Conservation (phyloP, 1,140 invertebrate genomes). For the Dreissena rostriformis region DNA sequence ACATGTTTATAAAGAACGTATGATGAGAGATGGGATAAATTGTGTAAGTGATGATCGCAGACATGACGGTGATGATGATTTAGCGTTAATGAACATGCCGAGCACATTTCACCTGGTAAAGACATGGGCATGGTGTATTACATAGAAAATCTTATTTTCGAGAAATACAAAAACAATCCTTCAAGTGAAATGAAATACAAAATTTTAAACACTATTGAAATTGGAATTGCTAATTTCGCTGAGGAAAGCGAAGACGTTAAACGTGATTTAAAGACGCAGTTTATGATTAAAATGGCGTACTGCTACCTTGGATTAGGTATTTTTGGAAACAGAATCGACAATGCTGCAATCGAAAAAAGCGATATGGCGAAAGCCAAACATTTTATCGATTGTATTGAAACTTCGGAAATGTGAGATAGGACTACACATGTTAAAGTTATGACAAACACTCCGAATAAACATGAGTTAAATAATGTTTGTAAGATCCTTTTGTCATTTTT, state of each 20-base stretch:
- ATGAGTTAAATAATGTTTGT: too few species aligned
- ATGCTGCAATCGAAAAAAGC: background rate
- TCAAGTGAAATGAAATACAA: conserved; percentile 11
- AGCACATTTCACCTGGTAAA: conserved; percentile 22
- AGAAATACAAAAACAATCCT: conserved; percentile 35
- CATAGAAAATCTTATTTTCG: conserved; percentile 38
- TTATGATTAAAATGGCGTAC: conserved; percentile 35
- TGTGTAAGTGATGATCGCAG: too few species aligned
- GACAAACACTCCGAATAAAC: too few species aligned
- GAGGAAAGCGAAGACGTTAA: conserved; percentile 22
- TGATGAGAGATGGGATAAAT: too few species aligned
- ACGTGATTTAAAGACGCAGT: conserved; percentile 31
- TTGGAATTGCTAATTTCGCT: conserved; percentile 33
- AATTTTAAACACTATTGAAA: conserved; percentile 27
- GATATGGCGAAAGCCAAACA: conserved; percentile 17
- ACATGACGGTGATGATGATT: conserved; percentile 32
- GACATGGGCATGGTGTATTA: conserved; percentile 51
- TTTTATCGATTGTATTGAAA: conserved; percentile 20
- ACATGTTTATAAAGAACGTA: too few species aligned
- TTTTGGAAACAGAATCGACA: conserved; percentile 29
- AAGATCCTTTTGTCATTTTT: too few species aligned
- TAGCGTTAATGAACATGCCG: conserved; percentile 36
- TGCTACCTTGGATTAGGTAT: conserved; percentile 45
- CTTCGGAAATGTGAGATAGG: conserved; percentile 5
- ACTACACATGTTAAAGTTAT: too few species aligned